Evolutionary conservation across 1,140 invertebrate genomes (phyloP), one percentile per base, ranked within the genome.

Genomic region (Mycetomoellerius zeteki): DNA sequence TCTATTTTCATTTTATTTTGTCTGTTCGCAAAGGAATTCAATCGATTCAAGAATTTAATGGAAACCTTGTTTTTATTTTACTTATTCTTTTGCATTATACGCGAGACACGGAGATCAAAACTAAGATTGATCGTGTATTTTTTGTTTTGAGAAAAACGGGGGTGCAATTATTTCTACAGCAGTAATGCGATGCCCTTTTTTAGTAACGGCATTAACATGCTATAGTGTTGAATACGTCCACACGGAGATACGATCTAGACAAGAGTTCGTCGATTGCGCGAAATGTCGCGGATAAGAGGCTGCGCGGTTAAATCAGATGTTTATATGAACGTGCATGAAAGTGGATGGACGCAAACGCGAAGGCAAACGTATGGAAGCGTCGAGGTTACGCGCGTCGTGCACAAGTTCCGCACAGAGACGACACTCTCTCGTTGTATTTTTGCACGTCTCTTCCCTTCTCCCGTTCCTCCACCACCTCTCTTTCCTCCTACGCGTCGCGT

Each of bases 341-440:
- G 87, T 88, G 88, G 75, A 86, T 69, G 87, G 43, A 50, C 43
- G 50, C 21, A 50, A 50, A 52, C 21, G 77, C 67, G 19, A 78
- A 65, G 54, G 54, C 8, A 43, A 43, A 37, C 6, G 33, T 60
- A 64, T 73, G 19, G 24, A 73, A 73, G 73, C 64, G 52, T 50
- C 65, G 88, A 77, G 86, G 88, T 89, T 89, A 86, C 87, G 30
- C 87, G 73, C 54, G 81, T 54, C 56, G 37, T 33, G 71, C 69
- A 52, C 75, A 85, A 82, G 76, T 89, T 76, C 76, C 76, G 30
- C 88, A 73, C 81, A 64, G 88, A 84, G 88, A 90, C 89, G 89
- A 90, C 88, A 90, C 89, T 89, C 81, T 43, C 73, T 50, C 87
- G 86, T 88, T 87, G 89, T 93, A 91, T 93, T 94, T 94, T 93